A percentile compares a stretch with the other conserved stretches of the same genome.
phyloP scores from a whole-genome alignment of 2,888 invertebrate species.

The Amaurobius ferox region DNA sequence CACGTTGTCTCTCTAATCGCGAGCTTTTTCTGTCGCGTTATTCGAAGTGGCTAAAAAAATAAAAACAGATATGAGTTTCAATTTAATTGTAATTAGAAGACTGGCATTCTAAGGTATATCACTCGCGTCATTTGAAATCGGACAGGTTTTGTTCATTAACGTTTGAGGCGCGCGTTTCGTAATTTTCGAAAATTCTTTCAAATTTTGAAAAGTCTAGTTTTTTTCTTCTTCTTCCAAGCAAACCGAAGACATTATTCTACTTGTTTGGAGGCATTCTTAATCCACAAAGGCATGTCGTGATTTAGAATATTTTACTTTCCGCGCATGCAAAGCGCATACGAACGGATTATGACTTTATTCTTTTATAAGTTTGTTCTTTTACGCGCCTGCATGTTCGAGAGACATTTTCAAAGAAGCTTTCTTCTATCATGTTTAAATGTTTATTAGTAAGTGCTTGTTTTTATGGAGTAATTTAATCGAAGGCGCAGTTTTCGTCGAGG shows the following conservation, averaged over 20 bases:
- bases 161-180: neutral
- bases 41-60: too few relatives aligned
- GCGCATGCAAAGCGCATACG: neutral
- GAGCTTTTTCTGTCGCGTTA: neutral
- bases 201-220: neutral
- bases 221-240: neutral
- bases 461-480: neutral
- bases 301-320: neutral
- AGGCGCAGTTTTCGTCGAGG: neutral
- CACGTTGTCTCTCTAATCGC: neutral
- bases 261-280: constrained; percentile 27
- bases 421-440: neutral
- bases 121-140: neutral
- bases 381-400: too few relatives aligned
- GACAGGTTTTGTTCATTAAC: constrained; percentile 7
- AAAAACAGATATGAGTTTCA: neutral
- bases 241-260: neutral
- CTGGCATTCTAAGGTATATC: constrained; percentile 11
- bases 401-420: neutral
- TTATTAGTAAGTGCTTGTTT: constrained; percentile 11
- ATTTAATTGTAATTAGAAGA: constrained; percentile 55
- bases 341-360: neutral
- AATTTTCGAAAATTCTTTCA: neutral
- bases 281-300: constrained; percentile 44
- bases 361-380: neutral